A percentile compares a stretch with the other conserved stretches of the same genome.
phyloP scores from a whole-genome alignment of 1,140 invertebrate species.

The Branchinecta lindahli region DNA sequence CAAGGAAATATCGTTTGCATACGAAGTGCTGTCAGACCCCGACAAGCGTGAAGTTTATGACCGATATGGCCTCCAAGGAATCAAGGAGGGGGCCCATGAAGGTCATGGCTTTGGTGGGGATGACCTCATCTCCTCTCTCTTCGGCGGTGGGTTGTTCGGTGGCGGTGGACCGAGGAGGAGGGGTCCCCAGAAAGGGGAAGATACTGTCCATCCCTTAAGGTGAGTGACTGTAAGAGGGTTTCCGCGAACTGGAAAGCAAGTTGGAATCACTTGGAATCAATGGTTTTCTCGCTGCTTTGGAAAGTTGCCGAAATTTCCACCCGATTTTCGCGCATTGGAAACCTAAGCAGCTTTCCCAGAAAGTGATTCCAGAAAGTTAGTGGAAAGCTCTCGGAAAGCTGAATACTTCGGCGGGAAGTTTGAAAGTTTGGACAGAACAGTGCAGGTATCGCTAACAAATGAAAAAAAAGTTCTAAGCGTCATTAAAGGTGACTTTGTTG shows the following conservation, averaged over 20 bases:
- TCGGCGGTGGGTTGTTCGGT: slow-evolving; percentile 41
- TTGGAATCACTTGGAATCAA: too few species aligned
- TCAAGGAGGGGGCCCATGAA: slow-evolving; percentile 50
- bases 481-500: too few species aligned
- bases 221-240: slow-evolving; percentile 25
- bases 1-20: slow-evolving; percentile 75
- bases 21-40: slow-evolving; percentile 57
- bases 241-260: too few species aligned
- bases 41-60: slow-evolving; percentile 50
- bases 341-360: too few species aligned
- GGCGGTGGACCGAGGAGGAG: slow-evolving; percentile 37
- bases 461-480: too few species aligned
- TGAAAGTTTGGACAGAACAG: too few species aligned
- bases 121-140: slow-evolving; percentile 47
- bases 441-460: too few species aligned
- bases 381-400: too few species aligned
- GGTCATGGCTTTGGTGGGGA: slow-evolving; percentile 39
- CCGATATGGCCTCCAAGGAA: slow-evolving; percentile 55
- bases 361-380: too few species aligned
- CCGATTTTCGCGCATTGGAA: not conserved
- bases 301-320: too few species aligned
- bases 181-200: slow-evolving; percentile 28
- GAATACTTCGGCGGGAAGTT: too few species aligned
- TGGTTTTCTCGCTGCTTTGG: too few species aligned
- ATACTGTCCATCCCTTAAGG: slow-evolving; percentile 41